Percentiles rank a stretch among this genome's conserved stretches.
These are phyloP conservation scores for Mystacides longicornis DNA, from an alignment of 2,888 invertebrate species.

Conservation along the genomic window DNA sequence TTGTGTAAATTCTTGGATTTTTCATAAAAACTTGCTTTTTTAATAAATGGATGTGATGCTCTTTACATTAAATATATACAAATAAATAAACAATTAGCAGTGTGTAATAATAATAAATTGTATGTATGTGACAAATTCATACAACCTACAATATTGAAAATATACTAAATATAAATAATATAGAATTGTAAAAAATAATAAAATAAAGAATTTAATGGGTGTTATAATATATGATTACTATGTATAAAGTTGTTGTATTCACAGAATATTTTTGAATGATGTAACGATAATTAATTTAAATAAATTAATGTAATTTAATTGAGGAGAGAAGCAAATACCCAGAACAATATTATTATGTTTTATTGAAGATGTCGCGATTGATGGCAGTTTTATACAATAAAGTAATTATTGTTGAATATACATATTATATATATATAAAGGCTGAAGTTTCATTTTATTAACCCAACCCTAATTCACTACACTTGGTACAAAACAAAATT, in stretches of 20 bases:
- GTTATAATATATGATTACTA: conserved; percentile 22
- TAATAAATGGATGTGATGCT: too few relatives aligned
- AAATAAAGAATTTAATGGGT: conserved; percentile 25
- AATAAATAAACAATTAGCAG: too few relatives aligned
- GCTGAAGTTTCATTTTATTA: background rate
- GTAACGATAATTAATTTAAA: conserved; percentile 15
- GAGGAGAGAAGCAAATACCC: conserved; percentile 17
- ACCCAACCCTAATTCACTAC: background rate
- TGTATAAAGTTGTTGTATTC: conserved; percentile 18
- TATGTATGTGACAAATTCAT: too few relatives aligned
- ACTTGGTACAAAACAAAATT: background rate
- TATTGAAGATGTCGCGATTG: conserved; percentile 23
- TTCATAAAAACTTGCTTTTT: too few relatives aligned
- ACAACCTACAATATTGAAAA: too few relatives aligned
- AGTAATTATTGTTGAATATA: conserved; percentile 27
- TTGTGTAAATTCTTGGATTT: too few relatives aligned
- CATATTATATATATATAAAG: conserved; percentile 25
- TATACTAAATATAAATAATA: too few relatives aligned
- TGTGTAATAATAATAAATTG: too few relatives aligned
- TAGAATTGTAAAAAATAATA: conserved; percentile 23
- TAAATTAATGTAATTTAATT: background rate
- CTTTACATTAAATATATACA: too few relatives aligned
- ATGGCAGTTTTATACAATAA: conserved; percentile 27
- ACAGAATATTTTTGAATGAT: conserved; percentile 20
- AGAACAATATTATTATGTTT: conserved; percentile 20